Evolutionary conservation across 2,797 vertebrate genomes (phyloP), one percentile per base, ranked within the genome.

Genomic region (Uromys caudimaculatus): DNA sequence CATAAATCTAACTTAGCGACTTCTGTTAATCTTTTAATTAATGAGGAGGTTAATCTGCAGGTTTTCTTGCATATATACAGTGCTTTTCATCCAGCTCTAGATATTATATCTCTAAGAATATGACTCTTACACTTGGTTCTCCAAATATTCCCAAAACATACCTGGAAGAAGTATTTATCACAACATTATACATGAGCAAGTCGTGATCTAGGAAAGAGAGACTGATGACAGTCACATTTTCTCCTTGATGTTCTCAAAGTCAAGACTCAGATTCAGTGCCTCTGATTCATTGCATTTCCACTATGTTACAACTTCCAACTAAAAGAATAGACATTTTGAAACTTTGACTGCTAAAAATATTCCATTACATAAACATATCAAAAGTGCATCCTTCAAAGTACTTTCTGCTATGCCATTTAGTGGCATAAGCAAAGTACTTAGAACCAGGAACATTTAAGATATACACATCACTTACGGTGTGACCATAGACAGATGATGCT

Each of bases 121-220:
- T 17, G 90, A 54, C 17, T 91, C 50, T 47, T 91, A 44, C 62
- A 90, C 47, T 27, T 81, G 21, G 83, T 64, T 69, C 47, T 88
- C 35, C 64, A 86, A 92, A 96, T 60, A 19, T 93, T 89, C 29
- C 2, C 75, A 90, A 89, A 38, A 54, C 56, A 21, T 67, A 79
- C 73, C 44, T 69, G 32, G 16, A 3, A 24, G 10, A 87, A 78
- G 23, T 90, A 76, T 41, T 64, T 58, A 75, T 86, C 76, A 47
- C 56, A 14, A 27, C 81, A 77, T 92, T 84, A 77, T n/a, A 89
- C 94, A 81, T 41, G 90, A 56, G 38, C 2, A 92, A 81, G 77
- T 4, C 27, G 44, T 71, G 29, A 78, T 64, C 54, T 81, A 64
- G 8, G 83, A 47, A 95, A 92, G 27, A 32, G 24, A 60, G 19